A percentile compares a stretch with the other conserved stretches of the same genome.
Evolutionary conservation across 2,888 invertebrate species (phyloP).

Genomic region (Camponotus fellah): DNA sequence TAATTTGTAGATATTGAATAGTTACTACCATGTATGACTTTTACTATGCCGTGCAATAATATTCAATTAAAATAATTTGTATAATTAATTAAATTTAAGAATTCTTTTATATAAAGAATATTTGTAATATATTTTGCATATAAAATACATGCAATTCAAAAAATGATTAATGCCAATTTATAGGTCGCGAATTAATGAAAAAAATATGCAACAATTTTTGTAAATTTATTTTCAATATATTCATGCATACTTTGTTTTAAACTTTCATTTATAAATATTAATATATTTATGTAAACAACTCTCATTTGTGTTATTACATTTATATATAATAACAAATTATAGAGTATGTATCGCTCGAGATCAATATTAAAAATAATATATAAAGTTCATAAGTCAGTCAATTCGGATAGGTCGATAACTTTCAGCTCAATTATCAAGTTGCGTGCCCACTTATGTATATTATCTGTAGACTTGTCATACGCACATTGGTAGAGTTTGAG

Average conservation of each 20-base stretch:
- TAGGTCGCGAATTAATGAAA: background rate
- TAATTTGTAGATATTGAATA: constrained; percentile 7
- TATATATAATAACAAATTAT: constrained; percentile 4
- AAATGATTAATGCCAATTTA: background rate
- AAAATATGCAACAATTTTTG: background rate
- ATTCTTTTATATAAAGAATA: background rate
- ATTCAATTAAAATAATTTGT: constrained; percentile 9
- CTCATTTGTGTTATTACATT: background rate
- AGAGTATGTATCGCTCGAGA: constrained; percentile 54
- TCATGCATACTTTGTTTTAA: background rate
- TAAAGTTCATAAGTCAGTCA: constrained; percentile 61
- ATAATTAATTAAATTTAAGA: constrained; percentile 18
- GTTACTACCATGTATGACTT: background rate
- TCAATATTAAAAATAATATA: no score
- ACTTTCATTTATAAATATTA: background rate
- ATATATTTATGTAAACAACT: background rate
- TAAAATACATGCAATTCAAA: background rate
- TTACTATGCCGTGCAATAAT: background rate
- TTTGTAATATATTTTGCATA: background rate
- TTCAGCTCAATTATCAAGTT: constrained; percentile 42
- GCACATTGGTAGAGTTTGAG: constrained; percentile 37
- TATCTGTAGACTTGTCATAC: constrained; percentile 63
- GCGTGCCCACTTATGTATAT: constrained; percentile 34
- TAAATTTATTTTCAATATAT: background rate
- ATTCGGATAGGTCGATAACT: constrained; percentile 66